Conservation (phyloP, 2,888 invertebrate genomes). For the Morpho helenor region DNA sequence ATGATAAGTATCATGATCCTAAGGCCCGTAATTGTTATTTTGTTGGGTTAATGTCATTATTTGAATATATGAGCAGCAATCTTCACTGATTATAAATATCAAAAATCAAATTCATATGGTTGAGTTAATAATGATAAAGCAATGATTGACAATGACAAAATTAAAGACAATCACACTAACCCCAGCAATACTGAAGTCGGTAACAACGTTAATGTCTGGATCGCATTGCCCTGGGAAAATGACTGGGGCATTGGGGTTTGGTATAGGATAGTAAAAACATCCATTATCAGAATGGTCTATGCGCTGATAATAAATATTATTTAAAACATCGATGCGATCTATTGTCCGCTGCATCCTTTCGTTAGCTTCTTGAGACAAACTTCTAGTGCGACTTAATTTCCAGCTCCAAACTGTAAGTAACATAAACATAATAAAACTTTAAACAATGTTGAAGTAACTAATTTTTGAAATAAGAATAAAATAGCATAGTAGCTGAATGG, state of each 20-base stretch:
- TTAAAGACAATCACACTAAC: conserved; percentile 31
- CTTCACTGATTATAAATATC: no score
- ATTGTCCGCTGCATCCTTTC: conserved; percentile 39
- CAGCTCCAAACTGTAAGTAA: conserved; percentile 44
- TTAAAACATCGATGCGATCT: conserved; percentile 39
- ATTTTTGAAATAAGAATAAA: no score
- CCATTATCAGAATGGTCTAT: conserved; percentile 41
- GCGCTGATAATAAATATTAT: conserved; percentile 40
- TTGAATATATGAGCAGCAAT: no score
- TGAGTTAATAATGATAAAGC: no score
- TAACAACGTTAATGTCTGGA: conserved; percentile 47
- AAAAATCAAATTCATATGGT: no score
- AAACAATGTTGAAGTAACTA: no score
- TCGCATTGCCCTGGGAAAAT: conserved; percentile 54
- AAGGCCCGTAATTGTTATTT: no score
- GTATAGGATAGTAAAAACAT: conserved; percentile 53
- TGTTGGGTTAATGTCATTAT: no score
- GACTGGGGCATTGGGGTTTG: conserved; percentile 35
- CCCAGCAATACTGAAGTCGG: conserved; percentile 33
- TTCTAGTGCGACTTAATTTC: conserved; percentile 52
- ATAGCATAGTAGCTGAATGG: no score
- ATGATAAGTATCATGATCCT: no score
- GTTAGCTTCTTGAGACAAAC: conserved; percentile 31
- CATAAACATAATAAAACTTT: not conserved
- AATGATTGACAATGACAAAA: no score